These are phyloP conservation scores for Microtus richardsoni DNA, from an alignment of 2,113 vertebrate genomes.

Conservation along the genomic window DNA sequence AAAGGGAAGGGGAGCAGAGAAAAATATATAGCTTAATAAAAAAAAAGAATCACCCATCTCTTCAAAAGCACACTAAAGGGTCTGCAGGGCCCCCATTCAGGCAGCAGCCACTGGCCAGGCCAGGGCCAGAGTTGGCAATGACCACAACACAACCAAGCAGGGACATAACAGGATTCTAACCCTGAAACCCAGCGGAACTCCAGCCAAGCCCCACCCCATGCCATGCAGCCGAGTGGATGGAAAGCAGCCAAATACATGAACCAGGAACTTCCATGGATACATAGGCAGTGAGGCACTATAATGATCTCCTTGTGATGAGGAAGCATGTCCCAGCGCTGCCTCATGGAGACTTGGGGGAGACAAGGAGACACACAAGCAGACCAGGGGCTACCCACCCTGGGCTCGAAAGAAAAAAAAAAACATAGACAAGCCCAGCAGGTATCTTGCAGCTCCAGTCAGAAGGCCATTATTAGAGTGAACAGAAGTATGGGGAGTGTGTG, in stretches of 20 bases:
- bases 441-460: neutral
- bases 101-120: neutral
- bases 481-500: too few species aligned
- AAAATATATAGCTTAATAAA: too few species aligned
- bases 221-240: accelerated
- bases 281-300: neutral
- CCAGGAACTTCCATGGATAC: neutral
- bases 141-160: neutral
- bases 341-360: neutral
- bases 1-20: too few species aligned
- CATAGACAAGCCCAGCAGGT: accelerated
- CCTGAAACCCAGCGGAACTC: neutral
- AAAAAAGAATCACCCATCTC: neutral
- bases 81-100: neutral
- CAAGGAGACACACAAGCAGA: neutral
- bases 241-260: neutral
- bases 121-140: neutral
- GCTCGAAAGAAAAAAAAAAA: neutral
- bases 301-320: neutral
- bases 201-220: neutral
- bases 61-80: neutral
- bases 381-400: neutral
- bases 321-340: neutral
- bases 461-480: neutral
- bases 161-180: neutral